Conservation (phyloP, 2,797 vertebrate genomes). For the Karalla daura region DNA sequence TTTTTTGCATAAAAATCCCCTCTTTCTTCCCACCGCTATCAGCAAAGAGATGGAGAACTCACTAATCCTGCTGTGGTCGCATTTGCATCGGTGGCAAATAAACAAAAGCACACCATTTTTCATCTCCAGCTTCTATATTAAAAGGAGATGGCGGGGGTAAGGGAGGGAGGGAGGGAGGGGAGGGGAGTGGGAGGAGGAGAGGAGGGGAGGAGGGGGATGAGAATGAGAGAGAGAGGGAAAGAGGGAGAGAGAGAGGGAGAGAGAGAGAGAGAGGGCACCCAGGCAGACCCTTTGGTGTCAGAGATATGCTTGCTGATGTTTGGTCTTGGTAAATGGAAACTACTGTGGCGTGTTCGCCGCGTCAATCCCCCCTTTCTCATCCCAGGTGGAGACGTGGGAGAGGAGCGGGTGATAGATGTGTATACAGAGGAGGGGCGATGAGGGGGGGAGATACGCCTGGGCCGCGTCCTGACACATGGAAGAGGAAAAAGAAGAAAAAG, state of each 20-base stretch:
- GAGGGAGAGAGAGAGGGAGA: not conserved
- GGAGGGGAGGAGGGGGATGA: not conserved
- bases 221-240: constrained; percentile 15
- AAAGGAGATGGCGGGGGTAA: constrained; percentile 61
- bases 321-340: constrained; percentile 77
- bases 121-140: constrained; percentile 80
- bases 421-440: constrained; percentile 10
- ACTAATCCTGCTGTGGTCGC: constrained; percentile 83
- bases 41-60: constrained; percentile 82
- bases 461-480: constrained; percentile 7
- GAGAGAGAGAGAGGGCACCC: constrained; percentile 42
- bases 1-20: constrained; percentile 84
- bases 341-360: constrained; percentile 62
- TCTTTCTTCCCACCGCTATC: constrained; percentile 81
- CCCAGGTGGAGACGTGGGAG: constrained; percentile 41
- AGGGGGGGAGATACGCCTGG: constrained; percentile 24
- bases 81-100: constrained; percentile 85
- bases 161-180: not conserved
- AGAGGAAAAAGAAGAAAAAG: not conserved
- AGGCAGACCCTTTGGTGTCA: constrained; percentile 73
- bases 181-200: not conserved
- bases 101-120: constrained; percentile 84
- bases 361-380: constrained; percentile 62
- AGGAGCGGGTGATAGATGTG: constrained; percentile 38
- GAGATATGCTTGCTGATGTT: constrained; percentile 73